Percentiles rank a stretch among this genome's conserved stretches.
Evolutionary conservation across 1,140 invertebrate species (phyloP).

Genomic region (Myzus persicae): DNA sequence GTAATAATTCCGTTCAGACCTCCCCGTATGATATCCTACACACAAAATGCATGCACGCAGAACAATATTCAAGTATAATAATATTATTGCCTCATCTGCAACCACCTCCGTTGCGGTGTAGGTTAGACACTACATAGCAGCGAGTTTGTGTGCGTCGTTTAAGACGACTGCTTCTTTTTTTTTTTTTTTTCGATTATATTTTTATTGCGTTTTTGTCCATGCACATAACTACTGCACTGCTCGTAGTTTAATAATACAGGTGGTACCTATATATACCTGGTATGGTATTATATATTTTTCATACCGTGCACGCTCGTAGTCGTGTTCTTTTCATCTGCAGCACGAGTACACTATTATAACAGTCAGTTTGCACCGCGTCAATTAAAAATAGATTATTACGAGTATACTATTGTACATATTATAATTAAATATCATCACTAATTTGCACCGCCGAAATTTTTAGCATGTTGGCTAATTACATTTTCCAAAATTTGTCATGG

Average conservation of each 20-base stretch:
- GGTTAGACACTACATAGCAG: background rate
- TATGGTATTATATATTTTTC: background rate
- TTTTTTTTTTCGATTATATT: conserved; percentile 12
- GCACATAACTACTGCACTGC: background rate
- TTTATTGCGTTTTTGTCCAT: background rate
- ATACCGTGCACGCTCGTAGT: background rate
- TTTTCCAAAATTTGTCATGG: background rate
- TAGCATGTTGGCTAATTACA: background rate
- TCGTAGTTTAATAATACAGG: background rate
- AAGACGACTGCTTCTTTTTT: background rate
- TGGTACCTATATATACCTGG: background rate
- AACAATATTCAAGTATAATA: background rate
- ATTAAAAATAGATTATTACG: conserved; percentile 18
- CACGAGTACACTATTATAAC: too few species aligned
- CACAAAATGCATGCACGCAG: background rate
- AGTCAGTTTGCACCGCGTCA: background rate
- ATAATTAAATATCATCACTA: too few species aligned
- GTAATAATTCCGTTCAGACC: background rate
- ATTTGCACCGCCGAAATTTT: background rate
- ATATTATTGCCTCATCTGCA: background rate
- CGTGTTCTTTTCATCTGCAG: background rate
- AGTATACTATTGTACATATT: background rate
- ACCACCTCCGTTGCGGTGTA: background rate
- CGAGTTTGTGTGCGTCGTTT: background rate
- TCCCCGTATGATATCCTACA: background rate